Base-by-base conservation (phyloP, 2,888 invertebrate genomes). In the Villa cingulata region DNA sequence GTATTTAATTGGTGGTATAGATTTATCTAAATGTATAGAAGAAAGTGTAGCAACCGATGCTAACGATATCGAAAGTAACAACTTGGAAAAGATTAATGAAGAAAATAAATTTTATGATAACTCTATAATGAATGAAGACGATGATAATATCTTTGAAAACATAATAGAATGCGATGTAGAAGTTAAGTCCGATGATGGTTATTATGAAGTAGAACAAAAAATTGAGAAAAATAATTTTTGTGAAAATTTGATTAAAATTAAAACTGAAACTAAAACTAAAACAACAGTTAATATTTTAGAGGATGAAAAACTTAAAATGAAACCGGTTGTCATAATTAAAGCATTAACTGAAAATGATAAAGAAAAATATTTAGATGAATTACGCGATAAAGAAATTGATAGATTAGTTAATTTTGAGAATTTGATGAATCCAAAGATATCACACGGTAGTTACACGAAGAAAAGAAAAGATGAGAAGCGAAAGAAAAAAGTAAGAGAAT, bases 351-450 rank as follows among this genome's bases (percentile, higher is more conserved):
- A 55, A 19, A 49, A 53, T 43, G 17, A 47, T 40, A 37, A 50
- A 45, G 57, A 51, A 37, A 43, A 46, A 17, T 49, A 48, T 43
- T 46, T 56, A n/a, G 60, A 60, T 43, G 55, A 58, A 38, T 54
- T 47, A 9, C 48, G 58, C 4, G 65, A 64, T 39, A 64, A 61
- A 41, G 64, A 65, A 58, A 65, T 66, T 17, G 59, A 64, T 37
- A 57, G 63, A 16, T 55, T 65, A n/a, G 57, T 63, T 2, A 63
- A 63, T 50, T 55, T 64, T 4, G 61, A 59, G 43, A 58, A 58
- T 4, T 49, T 65, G 17, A 52, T 55, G 2, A 63, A 63, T 17
- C 51, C 50, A 10, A 51, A 15, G 52, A 49, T 39, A 51, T 37
- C 41, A 18, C 39, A n/a, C 15, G 37, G 12, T n/a, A 48, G 16